Evolutionary conservation across 2,888 invertebrate genomes (phyloP), one percentile per base, ranked within the genome.

Genomic region (Oligia strigilis): DNA sequence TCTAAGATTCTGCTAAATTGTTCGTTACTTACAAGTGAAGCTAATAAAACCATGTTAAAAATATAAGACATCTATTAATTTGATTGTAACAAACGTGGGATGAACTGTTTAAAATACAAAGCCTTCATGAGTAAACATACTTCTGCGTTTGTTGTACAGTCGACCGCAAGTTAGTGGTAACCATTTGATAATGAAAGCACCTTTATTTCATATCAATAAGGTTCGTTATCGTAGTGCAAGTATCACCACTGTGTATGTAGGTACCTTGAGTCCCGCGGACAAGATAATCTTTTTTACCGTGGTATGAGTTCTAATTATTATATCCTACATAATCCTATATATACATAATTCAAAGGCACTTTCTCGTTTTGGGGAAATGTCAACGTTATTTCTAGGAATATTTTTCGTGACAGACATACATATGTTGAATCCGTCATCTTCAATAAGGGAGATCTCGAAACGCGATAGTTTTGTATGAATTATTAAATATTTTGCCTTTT

Each of bases 291-390:
- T 58, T 29, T 55, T 58, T n/a, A 58, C 23, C 58, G 11, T 58
- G 23, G 58, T n/a, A 58, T 58, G 23, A n/a, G 58, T 9, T 58
- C 23, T 58, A n/a, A 58, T 58, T 23, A 58, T 23, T n/a, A 58
- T 58, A 11, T 58, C 23, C 9, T 58, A 58, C 58, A 58, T n/a
- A 49, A 70, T 70, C 62, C n/a, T 36, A 6, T 36, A 9, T 36
- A 82, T 82, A 82, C 73, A 83, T 82, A 79, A 79, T 83, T 66
- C 83, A 79, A 71, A 55, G n/a, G 29, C 58, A 49, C 67, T 58
- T n/a, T 29, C 55, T 71, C 46, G 13, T 64, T 29, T 71, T 36
- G 40, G 19, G 65, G 29, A 55, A 62, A 84, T 76, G 73, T 80
- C 65, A 72, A n/a, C 72, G 65, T 9, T 70, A 84, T 73, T 75